A percentile compares a stretch with the other conserved stretches of the same genome.
phyloP scores from a whole-genome alignment of 2,797 vertebrate genomes.

The Intellagama lesueurii region DNA sequence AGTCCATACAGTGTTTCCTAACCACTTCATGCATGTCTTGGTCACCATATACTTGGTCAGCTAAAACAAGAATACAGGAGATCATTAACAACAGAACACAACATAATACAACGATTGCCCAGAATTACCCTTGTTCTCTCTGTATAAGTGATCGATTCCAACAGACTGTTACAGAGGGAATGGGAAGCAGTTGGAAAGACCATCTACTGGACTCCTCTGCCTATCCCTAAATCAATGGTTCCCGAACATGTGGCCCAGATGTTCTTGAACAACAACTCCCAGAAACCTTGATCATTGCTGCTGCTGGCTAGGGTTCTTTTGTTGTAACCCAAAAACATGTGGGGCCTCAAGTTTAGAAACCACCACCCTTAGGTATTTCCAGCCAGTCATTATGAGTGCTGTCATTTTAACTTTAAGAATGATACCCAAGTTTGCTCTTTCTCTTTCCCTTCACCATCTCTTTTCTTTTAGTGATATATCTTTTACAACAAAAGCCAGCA shows the following conservation, averaged over 20 bases:
- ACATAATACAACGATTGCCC: not conserved
- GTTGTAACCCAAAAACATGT: no score
- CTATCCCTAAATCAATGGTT: no score
- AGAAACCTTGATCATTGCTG: no score
- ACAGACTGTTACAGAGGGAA: not conserved
- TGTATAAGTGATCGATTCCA: not conserved
- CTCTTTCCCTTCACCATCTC: not conserved
- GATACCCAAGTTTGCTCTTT: not conserved
- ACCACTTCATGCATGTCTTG: constrained; percentile 97
- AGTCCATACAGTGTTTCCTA: constrained; percentile 96
- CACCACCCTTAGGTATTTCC: not conserved
- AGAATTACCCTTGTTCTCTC: not conserved
- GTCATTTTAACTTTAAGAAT: not conserved
- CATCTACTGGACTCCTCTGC: not conserved
- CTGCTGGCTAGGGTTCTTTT: no score
- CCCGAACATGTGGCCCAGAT: no score
- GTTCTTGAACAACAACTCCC: no score
- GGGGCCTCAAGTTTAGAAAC: no score
- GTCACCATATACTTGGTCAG: constrained; percentile 94
- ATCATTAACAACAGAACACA: not conserved
- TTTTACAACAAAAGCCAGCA: not conserved
- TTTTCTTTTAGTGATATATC: not conserved
- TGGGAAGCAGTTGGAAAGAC: no score
- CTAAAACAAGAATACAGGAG: constrained; percentile 72
- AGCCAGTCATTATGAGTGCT: not conserved